Evolutionary conservation across 2,797 vertebrate species (phyloP), one percentile per base, ranked within the genome.

Genomic region (Strix occidentalis): DNA sequence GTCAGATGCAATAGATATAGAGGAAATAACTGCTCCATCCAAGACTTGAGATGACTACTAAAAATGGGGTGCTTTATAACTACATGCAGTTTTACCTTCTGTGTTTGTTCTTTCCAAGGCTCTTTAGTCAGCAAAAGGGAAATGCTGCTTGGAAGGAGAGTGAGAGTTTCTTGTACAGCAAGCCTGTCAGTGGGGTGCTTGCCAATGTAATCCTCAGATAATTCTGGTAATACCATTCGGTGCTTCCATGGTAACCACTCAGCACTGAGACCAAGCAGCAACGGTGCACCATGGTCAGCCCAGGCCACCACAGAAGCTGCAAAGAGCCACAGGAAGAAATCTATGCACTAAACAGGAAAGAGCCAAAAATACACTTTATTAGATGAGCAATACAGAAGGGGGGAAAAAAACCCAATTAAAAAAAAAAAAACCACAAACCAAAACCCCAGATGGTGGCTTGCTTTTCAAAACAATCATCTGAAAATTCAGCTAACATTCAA

Each of bases 281-380:
- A 97, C 11, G 99, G 99, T 92, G 98, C 98, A 48, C 94, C 84
- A 53, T 99, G 99, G 96, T 99, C 99, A 17, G 98, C 98, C 99
- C 99, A 99, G 25, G 98, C 98, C 39, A 99, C 98, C 14, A 99
- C 98, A 9, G 98, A 98, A 1, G 98, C 97, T 26, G 98, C 97
- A 79, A 99, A 99, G 24, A 99, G 84, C 95, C 98, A 98, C 76
- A 99, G 91, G 57, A 99, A 98, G 97, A 99, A 99, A 96, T 98
- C 98, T 79, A 98, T 93, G 91, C 98, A 97, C 99, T 99, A 82
- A 29, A 79, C 18, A 79, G 60, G 65, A 97, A 97, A 96, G 33
- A 87, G 61, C 46, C 56, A 97, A 71, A 89, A 81, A 43, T 21
- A 25, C 21, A 79, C 33, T 63, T 86, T 63, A 91, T 29, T 65